Base-by-base conservation (phyloP, 2,888 invertebrate genomes). In the Chesias legatella region DNA sequence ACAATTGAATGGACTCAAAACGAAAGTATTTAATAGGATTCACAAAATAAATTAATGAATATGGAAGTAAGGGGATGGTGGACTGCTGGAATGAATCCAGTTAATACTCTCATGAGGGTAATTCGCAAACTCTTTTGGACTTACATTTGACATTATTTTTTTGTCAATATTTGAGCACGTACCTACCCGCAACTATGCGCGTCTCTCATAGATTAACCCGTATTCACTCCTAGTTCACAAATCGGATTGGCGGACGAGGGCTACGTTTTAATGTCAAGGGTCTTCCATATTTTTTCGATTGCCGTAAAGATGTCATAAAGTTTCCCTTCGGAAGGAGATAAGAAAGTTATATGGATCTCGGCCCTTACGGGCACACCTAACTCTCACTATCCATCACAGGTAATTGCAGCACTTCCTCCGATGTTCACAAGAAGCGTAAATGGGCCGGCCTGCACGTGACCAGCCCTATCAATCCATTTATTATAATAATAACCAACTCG, bases 291-390 rank as follows among this genome's bases (percentile, higher is more conserved):
- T 78, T 79, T n/a, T 80, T 78, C 73, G 76, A 73, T 75, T 77
- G 71, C 62, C 75, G 72, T 79, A 78, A 81, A 79, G 77, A 79
- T 79, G 79, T 80, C 80, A 79, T 78, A 79, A 80, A 78, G 75
- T 79, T 80, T 70, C 72, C 68, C 71, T 75, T 72, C 67, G 68
- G 53, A 78, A 73, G 73, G 64, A 80, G 78, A 80, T 79, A 80
- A 80, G 80, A 73, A 79, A 80, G 79, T 80, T 79, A 76, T 78
- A 77, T 73, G 73, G 73, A 70, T 56, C 57, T 71, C 64, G 78
- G 67, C 78, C 79, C 77, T 73, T 72, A 72, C 64, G 67, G 70
- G 63, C 69, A 64, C 74, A 64, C 74, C 74, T 69, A 79, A 81
- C 79, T 79, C 78, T 62, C 60, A 70, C 79, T 76, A 81, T 81